These are phyloP conservation scores for Crotalus viridis DNA, from an alignment of 2,113 vertebrate species.

Conservation along the genomic window DNA sequence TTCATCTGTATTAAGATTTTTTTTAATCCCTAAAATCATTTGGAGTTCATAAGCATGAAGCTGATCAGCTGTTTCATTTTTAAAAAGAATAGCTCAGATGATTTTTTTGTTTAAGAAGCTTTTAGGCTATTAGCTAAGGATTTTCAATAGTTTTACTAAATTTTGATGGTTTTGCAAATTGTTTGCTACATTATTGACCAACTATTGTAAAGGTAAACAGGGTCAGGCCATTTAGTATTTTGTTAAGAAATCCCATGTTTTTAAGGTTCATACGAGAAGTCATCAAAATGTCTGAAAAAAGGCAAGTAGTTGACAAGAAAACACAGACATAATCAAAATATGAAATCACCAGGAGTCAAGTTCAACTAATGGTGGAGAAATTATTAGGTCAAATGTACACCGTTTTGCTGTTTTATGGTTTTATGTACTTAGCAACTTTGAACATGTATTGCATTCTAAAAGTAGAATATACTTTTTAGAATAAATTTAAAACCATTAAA, in stretches of 20 bases:
- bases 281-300: neutral
- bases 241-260: neutral
- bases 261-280: neutral
- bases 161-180: neutral
- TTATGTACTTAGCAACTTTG: neutral
- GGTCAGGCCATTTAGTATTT: neutral
- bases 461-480: neutral
- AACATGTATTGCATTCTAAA: neutral
- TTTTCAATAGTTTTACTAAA: neutral
- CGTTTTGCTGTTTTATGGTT: neutral
- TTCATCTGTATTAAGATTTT: neutral
- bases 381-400: neutral
- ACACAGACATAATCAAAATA: neutral
- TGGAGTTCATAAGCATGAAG: neutral
- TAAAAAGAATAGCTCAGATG: neutral
- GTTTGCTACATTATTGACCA: neutral
- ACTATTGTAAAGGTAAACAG: neutral
- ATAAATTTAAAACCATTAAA: neutral
- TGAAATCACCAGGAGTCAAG: neutral
- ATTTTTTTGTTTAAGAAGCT: neutral
- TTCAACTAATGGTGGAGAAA: neutral
- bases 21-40: neutral
- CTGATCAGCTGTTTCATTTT: neutral
- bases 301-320: neutral
- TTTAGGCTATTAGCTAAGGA: neutral